Percentiles rank a stretch among this genome's conserved stretches.
phyloP scores from a whole-genome alignment of 2,888 invertebrate species.

The Andrena chrysosceles region DNA sequence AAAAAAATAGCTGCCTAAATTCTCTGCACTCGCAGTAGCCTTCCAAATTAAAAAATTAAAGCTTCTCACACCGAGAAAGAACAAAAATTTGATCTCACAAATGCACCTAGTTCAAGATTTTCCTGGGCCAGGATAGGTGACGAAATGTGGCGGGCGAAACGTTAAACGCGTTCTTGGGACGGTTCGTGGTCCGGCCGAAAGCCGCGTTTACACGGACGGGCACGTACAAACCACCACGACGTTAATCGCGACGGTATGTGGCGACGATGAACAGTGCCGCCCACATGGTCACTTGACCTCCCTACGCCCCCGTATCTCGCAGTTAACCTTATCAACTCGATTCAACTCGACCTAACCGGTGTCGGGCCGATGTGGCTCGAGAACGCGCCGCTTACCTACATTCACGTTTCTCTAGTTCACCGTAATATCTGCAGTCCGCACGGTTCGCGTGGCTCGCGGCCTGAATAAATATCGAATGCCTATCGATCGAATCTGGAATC shows the following conservation, averaged over 20 bases:
- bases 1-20: too few species aligned
- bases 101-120: too few species aligned
- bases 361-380: constrained; percentile 56
- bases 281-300: constrained; percentile 84
- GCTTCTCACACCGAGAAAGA: too few species aligned
- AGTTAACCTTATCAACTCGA: constrained; percentile 85
- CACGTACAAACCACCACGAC: constrained; percentile 55
- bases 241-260: constrained; percentile 76
- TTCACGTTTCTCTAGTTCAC: constrained; percentile 46
- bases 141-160: constrained; percentile 1
- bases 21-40: too few species aligned
- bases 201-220: constrained; percentile 41
- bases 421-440: constrained; percentile 44
- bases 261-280: constrained; percentile 81
- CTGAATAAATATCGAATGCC: constrained; percentile 27
- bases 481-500: constrained; percentile 20
- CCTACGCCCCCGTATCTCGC: constrained; percentile 82
- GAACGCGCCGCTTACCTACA: constrained; percentile 57
- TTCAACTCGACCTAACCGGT: constrained; percentile 81
- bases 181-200: constrained; percentile 61
- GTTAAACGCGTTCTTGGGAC: constrained; percentile 48
- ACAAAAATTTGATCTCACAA: too few species aligned
- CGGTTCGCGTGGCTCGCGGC: constrained; percentile 24
- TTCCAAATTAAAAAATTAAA: too few species aligned
- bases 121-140: constrained; percentile 15